phyloP scores from a whole-genome alignment of 1,140 invertebrate genomes.

The Pseudoatta argentina region DNA sequence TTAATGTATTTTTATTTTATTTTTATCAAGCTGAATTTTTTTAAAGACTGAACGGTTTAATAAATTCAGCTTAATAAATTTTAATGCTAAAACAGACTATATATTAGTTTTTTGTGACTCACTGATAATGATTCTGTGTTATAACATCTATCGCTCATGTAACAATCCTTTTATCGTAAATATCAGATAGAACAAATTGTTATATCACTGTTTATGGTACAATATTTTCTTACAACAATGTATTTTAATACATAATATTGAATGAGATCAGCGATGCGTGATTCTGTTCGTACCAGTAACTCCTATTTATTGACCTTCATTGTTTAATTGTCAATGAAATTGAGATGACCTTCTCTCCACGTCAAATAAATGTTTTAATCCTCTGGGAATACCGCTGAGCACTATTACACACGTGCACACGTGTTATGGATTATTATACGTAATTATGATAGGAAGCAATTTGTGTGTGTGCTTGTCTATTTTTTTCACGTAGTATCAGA shows the following conservation, averaged over 20 bases:
- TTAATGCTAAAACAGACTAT: background rate
- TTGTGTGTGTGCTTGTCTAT: slow-evolving; percentile 32
- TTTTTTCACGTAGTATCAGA: slow-evolving; percentile 36
- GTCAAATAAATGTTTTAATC: slow-evolving; percentile 11
- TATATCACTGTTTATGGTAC: slow-evolving; percentile 3
- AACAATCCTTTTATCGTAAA: background rate
- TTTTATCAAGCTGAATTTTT: background rate
- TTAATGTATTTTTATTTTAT: background rate
- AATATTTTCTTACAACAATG: background rate
- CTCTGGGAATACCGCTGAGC: slow-evolving; percentile 22
- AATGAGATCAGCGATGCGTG: slow-evolving; percentile 35
- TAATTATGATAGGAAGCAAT: slow-evolving; percentile 73
- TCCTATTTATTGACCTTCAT: slow-evolving; percentile 67
- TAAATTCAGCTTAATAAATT: background rate
- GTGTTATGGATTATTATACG: slow-evolving; percentile 14
- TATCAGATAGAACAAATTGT: background rate
- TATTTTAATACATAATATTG: background rate
- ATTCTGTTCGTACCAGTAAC: slow-evolving; percentile 31
- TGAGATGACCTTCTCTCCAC: slow-evolving; percentile 28
- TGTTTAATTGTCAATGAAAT: slow-evolving; percentile 28
- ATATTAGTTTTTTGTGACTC: background rate
- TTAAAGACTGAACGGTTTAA: background rate
- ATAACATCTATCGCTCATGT: background rate
- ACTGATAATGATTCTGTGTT: background rate
- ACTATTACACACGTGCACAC: slow-evolving; percentile 2